These are phyloP conservation scores for Herpetotheres cachinnans DNA, from an alignment of 2,113 vertebrate genomes.

Conservation along the genomic window DNA sequence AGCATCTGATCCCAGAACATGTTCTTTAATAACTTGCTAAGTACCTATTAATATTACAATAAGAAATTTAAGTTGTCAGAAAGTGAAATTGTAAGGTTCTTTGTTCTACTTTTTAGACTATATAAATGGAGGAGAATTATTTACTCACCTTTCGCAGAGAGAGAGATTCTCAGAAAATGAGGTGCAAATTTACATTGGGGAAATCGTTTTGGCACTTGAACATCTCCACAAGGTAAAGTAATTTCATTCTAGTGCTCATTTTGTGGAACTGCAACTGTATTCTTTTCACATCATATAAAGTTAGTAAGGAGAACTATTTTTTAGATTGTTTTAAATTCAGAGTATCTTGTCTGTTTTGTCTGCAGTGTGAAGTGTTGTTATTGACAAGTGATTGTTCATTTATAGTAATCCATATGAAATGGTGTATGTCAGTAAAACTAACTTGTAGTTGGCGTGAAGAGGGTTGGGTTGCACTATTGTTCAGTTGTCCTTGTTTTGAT, in stretches of 20 bases:
- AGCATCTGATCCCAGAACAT: background rate
- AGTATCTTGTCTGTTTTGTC: background rate
- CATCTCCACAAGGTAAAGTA: conserved; percentile 92
- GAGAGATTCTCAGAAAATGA: conserved; percentile 93
- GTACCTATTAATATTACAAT: background rate
- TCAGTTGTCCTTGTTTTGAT: background rate
- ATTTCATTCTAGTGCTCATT: background rate
- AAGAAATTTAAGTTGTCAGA: background rate
- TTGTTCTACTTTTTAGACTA: conserved; percentile 85
- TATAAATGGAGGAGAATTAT: conserved; percentile 96
- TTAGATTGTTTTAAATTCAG: background rate
- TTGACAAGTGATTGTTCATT: background rate
- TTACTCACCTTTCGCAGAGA: conserved; percentile 97
- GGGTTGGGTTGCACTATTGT: background rate
- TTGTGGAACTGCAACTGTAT: background rate
- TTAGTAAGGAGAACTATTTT: background rate
- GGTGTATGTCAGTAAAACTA: background rate
- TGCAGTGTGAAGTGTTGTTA: background rate
- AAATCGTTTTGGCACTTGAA: conserved; percentile 92
- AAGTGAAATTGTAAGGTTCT: background rate
- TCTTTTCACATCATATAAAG: background rate
- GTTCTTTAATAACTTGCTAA: background rate
- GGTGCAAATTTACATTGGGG: conserved; percentile 92
- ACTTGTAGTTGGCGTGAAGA: background rate
- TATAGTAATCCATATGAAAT: background rate